phyloP scores from a whole-genome alignment of 2,113 vertebrate genomes.

The Rana temporaria region DNA sequence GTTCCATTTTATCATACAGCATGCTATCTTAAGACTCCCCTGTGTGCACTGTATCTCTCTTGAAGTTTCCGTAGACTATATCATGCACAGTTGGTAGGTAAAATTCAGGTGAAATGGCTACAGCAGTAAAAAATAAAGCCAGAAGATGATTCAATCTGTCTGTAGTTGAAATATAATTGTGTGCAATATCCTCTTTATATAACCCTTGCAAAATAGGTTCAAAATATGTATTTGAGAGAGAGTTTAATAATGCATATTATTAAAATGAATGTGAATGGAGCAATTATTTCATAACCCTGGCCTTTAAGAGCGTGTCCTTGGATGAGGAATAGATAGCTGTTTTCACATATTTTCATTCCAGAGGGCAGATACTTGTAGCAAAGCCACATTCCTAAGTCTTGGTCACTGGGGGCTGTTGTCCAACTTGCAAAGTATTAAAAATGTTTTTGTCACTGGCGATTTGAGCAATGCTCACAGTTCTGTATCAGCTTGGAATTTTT shows the following conservation, averaged over 20 bases:
- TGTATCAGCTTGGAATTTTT: neutral
- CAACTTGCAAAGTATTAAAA: neutral
- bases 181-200: too few species aligned
- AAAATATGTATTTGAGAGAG: neutral
- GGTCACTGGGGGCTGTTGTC: too few species aligned
- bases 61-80: too few species aligned
- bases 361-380: neutral
- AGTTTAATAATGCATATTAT: slow-evolving; percentile 1
- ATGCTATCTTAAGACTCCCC: too few species aligned
- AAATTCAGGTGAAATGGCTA: too few species aligned
- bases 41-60: too few species aligned
- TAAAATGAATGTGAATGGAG: neutral
- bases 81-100: too few species aligned
- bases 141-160: too few species aligned
- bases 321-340: neutral
- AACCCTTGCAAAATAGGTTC: too few species aligned
- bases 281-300: slow-evolving; percentile 21
- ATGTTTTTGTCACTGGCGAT: neutral
- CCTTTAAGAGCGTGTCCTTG: slow-evolving; percentile 9
- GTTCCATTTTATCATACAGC: too few species aligned
- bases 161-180: too few species aligned
- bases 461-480: slow-evolving; percentile 19
- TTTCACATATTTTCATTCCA: neutral
- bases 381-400: neutral
- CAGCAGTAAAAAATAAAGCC: too few species aligned